Percentiles rank a stretch among this genome's conserved stretches.
These are phyloP conservation scores for Silurus aristotelis DNA, from an alignment of 2,797 vertebrate species.

Conservation along the genomic window DNA sequence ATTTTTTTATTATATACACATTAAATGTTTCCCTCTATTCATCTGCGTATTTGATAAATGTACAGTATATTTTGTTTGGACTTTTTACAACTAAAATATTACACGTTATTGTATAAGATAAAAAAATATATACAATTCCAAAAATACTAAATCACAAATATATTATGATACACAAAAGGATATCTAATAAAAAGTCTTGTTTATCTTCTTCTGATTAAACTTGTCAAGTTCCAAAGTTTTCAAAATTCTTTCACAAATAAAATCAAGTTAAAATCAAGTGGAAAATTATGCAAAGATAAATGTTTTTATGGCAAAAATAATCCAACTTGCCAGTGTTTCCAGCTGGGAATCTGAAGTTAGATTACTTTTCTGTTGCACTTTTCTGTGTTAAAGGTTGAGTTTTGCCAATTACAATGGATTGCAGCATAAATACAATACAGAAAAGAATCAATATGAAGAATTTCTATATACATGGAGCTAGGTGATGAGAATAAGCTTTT, in stretches of 20 bases:
- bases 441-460: neutral
- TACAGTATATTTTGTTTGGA: too few relatives aligned
- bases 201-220: too few relatives aligned
- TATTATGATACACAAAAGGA: too few relatives aligned
- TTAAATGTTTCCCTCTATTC: too few relatives aligned
- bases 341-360: neutral
- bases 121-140: too few relatives aligned
- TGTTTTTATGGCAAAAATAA: neutral
- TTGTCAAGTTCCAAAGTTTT: neutral
- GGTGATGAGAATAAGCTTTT: conserved; percentile 16
- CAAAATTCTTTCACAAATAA: neutral
- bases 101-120: too few relatives aligned
- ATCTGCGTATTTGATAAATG: neutral
- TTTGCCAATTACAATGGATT: neutral
- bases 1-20: neutral
- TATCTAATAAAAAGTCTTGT: too few relatives aligned
- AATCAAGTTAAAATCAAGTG: neutral
- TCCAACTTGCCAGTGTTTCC: neutral
- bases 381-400: neutral
- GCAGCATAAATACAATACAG: neutral
- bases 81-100: too few relatives aligned
- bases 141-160: too few relatives aligned
- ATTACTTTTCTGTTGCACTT: neutral
- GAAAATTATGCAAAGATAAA: neutral
- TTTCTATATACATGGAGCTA: neutral